Percentiles rank a stretch among this genome's conserved stretches.
Conservation (phyloP, 1,140 invertebrate genomes). For the Ceratosolen solmsi region DNA sequence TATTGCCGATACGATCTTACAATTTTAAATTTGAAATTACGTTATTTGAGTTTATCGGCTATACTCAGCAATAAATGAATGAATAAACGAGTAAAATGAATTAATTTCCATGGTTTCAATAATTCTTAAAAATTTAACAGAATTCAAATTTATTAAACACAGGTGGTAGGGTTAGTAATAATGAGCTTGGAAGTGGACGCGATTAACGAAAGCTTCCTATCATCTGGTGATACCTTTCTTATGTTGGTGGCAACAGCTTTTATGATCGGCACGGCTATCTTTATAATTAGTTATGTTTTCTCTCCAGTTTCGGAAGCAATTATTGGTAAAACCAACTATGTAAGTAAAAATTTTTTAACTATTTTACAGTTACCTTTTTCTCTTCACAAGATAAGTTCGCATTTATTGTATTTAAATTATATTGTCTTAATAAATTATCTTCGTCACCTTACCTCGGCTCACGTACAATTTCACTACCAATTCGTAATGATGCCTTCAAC, state of each 20-base stretch:
- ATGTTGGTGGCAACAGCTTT: constrained; percentile 47
- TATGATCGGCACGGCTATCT: constrained; percentile 47
- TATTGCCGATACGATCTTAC: background rate
- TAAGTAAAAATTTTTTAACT: constrained; percentile 24
- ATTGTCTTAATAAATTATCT: too few relatives aligned
- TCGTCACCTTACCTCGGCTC: too few relatives aligned
- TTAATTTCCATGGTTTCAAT: too few relatives aligned
- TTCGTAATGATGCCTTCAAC: too few relatives aligned
- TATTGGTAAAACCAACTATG: constrained; percentile 50
- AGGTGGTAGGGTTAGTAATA: constrained; percentile 41
- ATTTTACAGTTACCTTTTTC: too few relatives aligned
- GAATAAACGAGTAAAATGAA: too few relatives aligned
- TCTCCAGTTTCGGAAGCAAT: constrained; percentile 48
- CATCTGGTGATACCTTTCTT: constrained; percentile 39
- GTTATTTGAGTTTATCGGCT: too few relatives aligned
- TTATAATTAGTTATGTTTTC: constrained; percentile 49
- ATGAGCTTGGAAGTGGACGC: constrained; percentile 37
- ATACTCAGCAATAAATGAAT: too few relatives aligned
- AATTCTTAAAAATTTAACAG: background rate
- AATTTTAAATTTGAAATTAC: background rate
- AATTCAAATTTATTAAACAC: background rate
- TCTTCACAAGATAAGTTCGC: too few relatives aligned
- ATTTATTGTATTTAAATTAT: too few relatives aligned
- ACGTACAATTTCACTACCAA: too few relatives aligned
- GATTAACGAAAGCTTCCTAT: constrained; percentile 24